Evolutionary conservation across 2,888 invertebrate genomes (phyloP).

Genomic region (Patella caerulea): DNA sequence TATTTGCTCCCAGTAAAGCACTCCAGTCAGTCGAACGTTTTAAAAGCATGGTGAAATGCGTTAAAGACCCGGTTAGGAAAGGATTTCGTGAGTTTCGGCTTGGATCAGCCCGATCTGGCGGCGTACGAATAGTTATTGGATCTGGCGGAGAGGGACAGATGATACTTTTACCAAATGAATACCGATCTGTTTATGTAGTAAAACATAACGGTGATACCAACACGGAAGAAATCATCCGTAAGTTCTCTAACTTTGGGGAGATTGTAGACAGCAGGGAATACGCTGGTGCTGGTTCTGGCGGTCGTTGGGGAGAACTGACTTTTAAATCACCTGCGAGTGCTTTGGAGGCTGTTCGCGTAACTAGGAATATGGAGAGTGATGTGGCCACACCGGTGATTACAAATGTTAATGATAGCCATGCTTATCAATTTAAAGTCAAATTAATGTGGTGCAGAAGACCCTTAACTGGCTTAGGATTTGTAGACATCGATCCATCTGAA

Average conservation of each 20-base stretch:
- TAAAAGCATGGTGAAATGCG: constrained; percentile 21
- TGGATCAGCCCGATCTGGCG: constrained; percentile 28
- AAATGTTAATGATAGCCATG: constrained; percentile 16
- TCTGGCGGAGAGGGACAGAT: constrained; percentile 44
- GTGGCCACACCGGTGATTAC: constrained; percentile 37
- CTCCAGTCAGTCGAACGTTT: not conserved
- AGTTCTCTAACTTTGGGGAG: constrained; percentile 43
- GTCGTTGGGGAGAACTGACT: constrained; percentile 52
- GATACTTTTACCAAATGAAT: constrained; percentile 52
- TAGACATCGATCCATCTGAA: constrained; percentile 40
- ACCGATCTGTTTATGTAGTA: constrained; percentile 42
- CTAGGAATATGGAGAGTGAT: constrained; percentile 32
- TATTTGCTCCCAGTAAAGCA: constrained; percentile 36
- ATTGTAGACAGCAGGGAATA: constrained; percentile 35
- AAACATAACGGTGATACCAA: constrained; percentile 22
- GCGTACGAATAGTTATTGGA: constrained; percentile 46
- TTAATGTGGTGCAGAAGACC: constrained; percentile 52
- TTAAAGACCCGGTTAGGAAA: constrained; percentile 25
- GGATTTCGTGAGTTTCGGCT: constrained; percentile 38
- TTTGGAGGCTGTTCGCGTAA: constrained; percentile 29
- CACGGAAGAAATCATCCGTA: constrained; percentile 26
- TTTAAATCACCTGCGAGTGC: constrained; percentile 36
- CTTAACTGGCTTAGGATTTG: constrained; percentile 49
- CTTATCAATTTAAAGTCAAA: constrained; percentile 40
- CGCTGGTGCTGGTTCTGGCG: constrained; percentile 27